These are phyloP conservation scores for Mylabris sibirica DNA, from an alignment of 2,888 invertebrate genomes.

Conservation along the genomic window DNA sequence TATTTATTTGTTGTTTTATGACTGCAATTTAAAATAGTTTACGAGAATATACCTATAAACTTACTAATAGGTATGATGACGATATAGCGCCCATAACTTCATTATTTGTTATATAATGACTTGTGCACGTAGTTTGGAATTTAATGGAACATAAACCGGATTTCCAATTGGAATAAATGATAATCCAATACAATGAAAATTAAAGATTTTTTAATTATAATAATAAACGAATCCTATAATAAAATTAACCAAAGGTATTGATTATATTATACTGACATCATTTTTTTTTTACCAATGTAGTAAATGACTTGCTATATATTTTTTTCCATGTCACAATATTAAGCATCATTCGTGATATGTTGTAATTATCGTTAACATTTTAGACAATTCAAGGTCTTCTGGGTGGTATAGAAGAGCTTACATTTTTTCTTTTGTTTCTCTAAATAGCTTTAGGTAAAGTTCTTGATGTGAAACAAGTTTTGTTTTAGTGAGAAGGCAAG, in stretches of 20 bases:
- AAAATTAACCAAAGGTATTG: not conserved
- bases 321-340: not conserved
- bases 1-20: not conserved
- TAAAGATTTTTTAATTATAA: not conserved
- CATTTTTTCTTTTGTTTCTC: not conserved
- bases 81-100: slow-evolving; percentile 10
- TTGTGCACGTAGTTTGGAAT: slow-evolving; percentile 8
- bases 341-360: not conserved
- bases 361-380: not conserved
- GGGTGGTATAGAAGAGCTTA: not conserved
- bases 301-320: not conserved
- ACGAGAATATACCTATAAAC: not conserved
- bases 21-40: slow-evolving; percentile 5
- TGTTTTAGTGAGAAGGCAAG: no score
- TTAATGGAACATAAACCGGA: slow-evolving; percentile 2
- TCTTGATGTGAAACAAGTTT: no score
- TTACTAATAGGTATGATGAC: slow-evolving; percentile 4
- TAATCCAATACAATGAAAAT: not conserved
- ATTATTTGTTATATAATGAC: slow-evolving; percentile 1
- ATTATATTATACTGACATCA: not conserved
- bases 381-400: slow-evolving; percentile 6
- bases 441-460: not conserved
- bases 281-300: not conserved
- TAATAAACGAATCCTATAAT: no score
- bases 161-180: not conserved